These are phyloP conservation scores for Coelopa pilipes DNA, from an alignment of 2,888 invertebrate species.

Conservation along the genomic window DNA sequence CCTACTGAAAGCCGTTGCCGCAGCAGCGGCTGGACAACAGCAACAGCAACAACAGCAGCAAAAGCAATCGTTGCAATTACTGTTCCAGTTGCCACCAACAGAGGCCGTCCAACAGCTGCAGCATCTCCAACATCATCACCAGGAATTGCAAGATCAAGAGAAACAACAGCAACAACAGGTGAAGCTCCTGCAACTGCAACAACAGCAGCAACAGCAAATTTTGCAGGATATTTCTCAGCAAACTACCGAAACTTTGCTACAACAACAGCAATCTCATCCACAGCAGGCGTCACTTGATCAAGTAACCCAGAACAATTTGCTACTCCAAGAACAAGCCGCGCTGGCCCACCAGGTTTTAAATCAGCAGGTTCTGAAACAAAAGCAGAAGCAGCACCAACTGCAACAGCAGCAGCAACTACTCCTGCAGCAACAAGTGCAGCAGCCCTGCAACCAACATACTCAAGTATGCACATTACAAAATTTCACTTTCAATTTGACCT, in stretches of 20 bases:
- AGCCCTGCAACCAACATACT: constrained; percentile 53
- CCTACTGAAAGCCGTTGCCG: constrained; percentile 59
- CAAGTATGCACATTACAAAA: constrained; percentile 47
- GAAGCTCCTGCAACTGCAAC: constrained; percentile 57
- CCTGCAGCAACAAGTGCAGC: constrained; percentile 60
- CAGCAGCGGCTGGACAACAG: constrained; percentile 56
- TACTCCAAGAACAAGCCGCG: constrained; percentile 60
- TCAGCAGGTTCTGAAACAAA: constrained; percentile 58
- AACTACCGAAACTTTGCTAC: constrained; percentile 52
- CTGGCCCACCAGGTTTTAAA: constrained; percentile 56
- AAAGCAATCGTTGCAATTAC: constrained; percentile 63
- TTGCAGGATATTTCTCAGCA: constrained; percentile 50
- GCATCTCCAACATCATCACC: constrained; percentile 51
- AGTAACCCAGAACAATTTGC: constrained; percentile 60
- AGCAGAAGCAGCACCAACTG: constrained; percentile 67
- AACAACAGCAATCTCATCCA: constrained; percentile 47
- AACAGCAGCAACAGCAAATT: constrained; percentile 51
- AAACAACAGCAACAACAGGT: constrained; percentile 51
- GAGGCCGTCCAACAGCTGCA: constrained; percentile 54
- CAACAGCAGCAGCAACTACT: constrained; percentile 69
- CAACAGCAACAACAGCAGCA: constrained; percentile 46
- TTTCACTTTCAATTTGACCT: neutral
- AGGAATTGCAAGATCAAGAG: constrained; percentile 50
- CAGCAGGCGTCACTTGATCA: constrained; percentile 60
- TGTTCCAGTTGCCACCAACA: constrained; percentile 65